These are phyloP conservation scores for Arrhopalites spinosus DNA, from an alignment of 2,888 invertebrate species.

Conservation along the genomic window DNA sequence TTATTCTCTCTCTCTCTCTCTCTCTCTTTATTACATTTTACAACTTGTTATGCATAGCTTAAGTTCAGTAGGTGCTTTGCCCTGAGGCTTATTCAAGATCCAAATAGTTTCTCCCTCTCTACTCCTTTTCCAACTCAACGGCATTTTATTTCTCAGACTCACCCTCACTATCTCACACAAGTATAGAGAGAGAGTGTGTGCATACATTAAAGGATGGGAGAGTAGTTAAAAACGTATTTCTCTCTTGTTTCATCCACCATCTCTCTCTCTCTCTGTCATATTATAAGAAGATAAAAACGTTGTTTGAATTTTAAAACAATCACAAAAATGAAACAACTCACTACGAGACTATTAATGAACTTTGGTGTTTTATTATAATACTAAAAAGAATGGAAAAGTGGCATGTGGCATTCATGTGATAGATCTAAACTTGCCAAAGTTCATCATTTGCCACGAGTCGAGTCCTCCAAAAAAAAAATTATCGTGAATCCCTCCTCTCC, in stretches of 20 bases:
- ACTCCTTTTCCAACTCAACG: not conserved
- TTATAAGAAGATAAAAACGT: not conserved
- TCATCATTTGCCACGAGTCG: not conserved
- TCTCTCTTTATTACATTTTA: not conserved
- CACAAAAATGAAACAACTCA: not conserved
- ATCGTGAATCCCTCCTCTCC: no score
- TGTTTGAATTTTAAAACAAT: not conserved
- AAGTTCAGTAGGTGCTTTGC: constrained; percentile 20
- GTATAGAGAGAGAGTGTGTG: no score
- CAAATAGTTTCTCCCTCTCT: constrained; percentile 14
- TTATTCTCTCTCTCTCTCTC: not conserved
- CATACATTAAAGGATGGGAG: no score
- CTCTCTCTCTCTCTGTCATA: no score
- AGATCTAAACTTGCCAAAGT: constrained; percentile 18
- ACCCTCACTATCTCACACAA: no score
- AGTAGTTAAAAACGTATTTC: no score
- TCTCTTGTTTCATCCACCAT: no score
- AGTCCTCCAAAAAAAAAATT: not conserved
- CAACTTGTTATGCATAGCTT: not conserved
- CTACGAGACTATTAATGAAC: not conserved
- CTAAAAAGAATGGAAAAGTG: not conserved
- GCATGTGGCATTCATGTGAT: constrained; percentile 28
- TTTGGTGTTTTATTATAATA: not conserved
- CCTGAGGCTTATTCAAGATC: constrained; percentile 20
- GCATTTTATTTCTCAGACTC: not conserved